These are phyloP conservation scores for Sceloporus tristichus DNA, from an alignment of 2,113 vertebrate species.

Conservation along the genomic window DNA sequence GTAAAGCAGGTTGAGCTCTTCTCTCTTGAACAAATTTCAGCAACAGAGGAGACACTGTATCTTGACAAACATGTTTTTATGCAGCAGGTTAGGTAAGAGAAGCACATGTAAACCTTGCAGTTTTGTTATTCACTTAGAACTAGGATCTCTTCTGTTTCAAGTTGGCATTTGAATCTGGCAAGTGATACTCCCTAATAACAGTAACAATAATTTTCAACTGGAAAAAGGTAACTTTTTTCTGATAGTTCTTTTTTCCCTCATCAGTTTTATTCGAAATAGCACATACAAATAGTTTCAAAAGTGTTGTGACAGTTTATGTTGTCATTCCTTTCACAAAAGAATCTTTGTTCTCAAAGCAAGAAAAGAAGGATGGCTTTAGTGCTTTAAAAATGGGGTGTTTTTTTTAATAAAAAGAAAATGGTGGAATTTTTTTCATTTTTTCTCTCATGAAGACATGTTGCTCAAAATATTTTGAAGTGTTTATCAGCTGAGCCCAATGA, in stretches of 20 bases:
- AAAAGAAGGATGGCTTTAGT: conserved; percentile 4
- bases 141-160: background rate
- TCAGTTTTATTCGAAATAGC: conserved; percentile 28
- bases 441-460: background rate
- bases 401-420: conserved; percentile 34
- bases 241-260: conserved; percentile 4
- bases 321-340: conserved; percentile 19
- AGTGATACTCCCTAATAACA: background rate
- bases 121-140: conserved; percentile 22
- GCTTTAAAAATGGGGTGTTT: conserved; percentile 8
- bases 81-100: conserved; percentile 9
- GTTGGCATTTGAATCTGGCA: conserved; percentile 16
- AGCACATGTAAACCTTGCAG: conserved; percentile 37
- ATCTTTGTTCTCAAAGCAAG: background rate
- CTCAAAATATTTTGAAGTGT: conserved; percentile 26
- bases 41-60: conserved; percentile 62
- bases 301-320: conserved; percentile 22
- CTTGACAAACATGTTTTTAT: conserved; percentile 61
- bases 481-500: background rate
- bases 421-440: background rate
- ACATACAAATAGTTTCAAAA: conserved; percentile 18
- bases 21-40: conserved; percentile 57
- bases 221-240: conserved; percentile 14
- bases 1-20: conserved; percentile 61
- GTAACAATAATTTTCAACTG: background rate